These are phyloP conservation scores for Myotis planiceps DNA, from an alignment of 2,797 vertebrate species.

Conservation along the genomic window DNA sequence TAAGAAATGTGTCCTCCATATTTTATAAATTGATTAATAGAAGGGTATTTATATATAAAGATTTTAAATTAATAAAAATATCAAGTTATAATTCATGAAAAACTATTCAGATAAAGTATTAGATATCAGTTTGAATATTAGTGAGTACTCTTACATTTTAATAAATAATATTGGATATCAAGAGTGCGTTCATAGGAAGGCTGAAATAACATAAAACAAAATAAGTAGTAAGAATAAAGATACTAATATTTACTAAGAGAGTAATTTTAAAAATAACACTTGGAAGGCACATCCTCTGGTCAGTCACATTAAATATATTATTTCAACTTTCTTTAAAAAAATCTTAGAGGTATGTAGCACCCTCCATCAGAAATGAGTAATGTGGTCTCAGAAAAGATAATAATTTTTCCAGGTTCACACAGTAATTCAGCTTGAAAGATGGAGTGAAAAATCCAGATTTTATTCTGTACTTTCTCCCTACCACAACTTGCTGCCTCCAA, in stretches of 20 bases:
- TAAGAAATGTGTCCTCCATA: constrained; percentile 54
- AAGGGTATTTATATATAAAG: background rate
- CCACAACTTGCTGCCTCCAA: background rate
- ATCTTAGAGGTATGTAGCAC: background rate
- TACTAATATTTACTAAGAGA: background rate
- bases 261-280: background rate
- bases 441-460: background rate
- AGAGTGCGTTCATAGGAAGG: background rate
- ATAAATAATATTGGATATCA: background rate
- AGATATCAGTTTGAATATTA: background rate
- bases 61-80: constrained; percentile 8
- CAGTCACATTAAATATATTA: background rate
- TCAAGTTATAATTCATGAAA: background rate
- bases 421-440: background rate
- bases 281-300: background rate
- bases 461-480: background rate
- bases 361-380: background rate
- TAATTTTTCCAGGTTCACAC: background rate
- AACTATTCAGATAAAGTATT: background rate
- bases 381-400: background rate
- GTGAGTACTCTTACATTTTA: background rate
- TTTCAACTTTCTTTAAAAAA: background rate
- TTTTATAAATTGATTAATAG: constrained; percentile 40
- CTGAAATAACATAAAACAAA: constrained; percentile 1
- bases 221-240: background rate